phyloP scores from a whole-genome alignment of 2,888 invertebrate species.

The Melinaea menophilus region DNA sequence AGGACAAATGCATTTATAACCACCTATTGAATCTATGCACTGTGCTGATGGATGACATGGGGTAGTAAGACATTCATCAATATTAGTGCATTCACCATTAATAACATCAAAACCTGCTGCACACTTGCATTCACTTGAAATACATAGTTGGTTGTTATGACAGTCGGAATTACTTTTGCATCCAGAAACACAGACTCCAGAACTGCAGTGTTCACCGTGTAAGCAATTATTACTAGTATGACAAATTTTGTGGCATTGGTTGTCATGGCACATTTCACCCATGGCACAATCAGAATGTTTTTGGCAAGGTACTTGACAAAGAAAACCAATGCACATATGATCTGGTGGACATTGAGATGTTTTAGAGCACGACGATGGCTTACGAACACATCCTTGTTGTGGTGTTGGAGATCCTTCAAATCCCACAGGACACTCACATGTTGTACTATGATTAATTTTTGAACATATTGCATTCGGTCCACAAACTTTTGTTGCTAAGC shows the following conservation, averaged over 20 bases:
- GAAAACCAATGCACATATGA: conserved; percentile 86
- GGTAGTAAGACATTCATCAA: conserved; percentile 87
- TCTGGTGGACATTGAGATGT: conserved; percentile 85
- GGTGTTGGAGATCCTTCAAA: conserved; percentile 93
- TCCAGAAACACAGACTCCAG: conserved; percentile 89
- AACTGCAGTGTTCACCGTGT: conserved; percentile 91
- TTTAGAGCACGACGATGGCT: conserved; percentile 83
- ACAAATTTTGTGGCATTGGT: conserved; percentile 89
- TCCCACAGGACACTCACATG: conserved; percentile 89
- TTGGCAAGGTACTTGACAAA: conserved; percentile 88
- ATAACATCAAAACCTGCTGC: conserved; percentile 85
- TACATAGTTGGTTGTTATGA: conserved; percentile 86
- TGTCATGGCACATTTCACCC: conserved; percentile 89
- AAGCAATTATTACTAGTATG: conserved; percentile 94
- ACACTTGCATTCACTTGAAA: conserved; percentile 86
- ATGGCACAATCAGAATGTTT: conserved; percentile 86
- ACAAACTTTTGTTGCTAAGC: conserved; percentile 84
- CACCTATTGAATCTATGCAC: conserved; percentile 88
- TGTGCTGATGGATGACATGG: conserved; percentile 89
- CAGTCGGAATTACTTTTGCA: conserved; percentile 91
- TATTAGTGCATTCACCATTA: conserved; percentile 86
- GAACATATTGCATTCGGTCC: conserved; percentile 91
- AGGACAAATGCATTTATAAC: conserved; percentile 88
- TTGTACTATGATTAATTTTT: conserved; percentile 84
- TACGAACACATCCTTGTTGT: conserved; percentile 92